A percentile compares a stretch with the other conserved stretches of the same genome.
Conservation (phyloP, 2,113 vertebrate species). For the Dasyurus viverrinus region DNA sequence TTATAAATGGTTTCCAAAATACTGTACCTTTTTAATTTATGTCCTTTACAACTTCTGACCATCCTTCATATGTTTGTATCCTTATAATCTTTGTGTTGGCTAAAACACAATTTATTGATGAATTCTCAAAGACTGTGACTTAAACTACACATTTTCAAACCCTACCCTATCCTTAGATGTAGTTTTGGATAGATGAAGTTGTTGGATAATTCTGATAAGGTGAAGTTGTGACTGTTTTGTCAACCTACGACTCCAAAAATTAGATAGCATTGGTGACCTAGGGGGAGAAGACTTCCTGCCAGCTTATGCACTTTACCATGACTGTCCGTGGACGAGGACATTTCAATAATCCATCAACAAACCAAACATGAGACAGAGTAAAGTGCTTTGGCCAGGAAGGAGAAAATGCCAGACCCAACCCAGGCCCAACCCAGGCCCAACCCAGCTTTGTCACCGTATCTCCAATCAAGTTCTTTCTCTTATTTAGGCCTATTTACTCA, state of each 20-base stretch:
- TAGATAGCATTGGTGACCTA: not conserved
- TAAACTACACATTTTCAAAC: not conserved
- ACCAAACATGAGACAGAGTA: not conserved
- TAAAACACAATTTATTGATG: too few species aligned
- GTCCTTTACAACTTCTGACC: constrained; percentile 92
- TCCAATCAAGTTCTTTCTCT: not conserved
- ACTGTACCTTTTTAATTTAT: not conserved
- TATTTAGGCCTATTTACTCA: not conserved
- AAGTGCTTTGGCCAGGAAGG: not conserved
- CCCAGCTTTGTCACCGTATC: not conserved
- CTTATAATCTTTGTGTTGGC: constrained; percentile 93
- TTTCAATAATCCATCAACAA: not conserved
- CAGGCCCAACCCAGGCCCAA: not conserved
- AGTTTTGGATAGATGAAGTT: too few species aligned
- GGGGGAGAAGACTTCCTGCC: not conserved
- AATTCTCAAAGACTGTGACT: too few species aligned
- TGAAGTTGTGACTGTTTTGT: not conserved
- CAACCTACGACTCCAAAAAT: not conserved
- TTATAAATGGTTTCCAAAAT: not conserved
- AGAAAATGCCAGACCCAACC: not conserved
- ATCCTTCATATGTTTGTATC: constrained; percentile 95
- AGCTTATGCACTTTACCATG: not conserved
- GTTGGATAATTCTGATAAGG: not conserved
- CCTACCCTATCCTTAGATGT: not conserved
- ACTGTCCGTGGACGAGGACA: not conserved